These are phyloP conservation scores for Fregata magnificens DNA, from an alignment of 2,113 vertebrate genomes.

Conservation along the genomic window DNA sequence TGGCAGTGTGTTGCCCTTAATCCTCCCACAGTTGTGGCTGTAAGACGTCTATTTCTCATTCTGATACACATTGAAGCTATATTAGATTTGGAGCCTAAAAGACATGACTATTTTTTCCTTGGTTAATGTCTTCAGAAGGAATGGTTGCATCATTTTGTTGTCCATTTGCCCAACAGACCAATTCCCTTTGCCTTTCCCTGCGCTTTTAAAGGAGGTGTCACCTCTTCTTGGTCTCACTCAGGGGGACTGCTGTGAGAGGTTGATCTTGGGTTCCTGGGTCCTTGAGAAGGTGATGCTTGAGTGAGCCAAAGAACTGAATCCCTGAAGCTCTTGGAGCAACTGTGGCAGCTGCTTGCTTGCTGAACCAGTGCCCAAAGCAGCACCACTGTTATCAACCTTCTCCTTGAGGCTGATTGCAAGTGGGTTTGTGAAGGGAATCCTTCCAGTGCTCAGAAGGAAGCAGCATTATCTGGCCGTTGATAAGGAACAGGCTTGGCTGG, in stretches of 20 bases:
- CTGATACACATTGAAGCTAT: background rate
- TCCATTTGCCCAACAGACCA: background rate
- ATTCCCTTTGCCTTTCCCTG: background rate
- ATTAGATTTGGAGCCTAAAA: background rate
- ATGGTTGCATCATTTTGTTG: background rate
- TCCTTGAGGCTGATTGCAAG: background rate
- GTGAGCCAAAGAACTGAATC: background rate
- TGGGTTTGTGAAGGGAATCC: background rate
- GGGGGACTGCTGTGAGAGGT: background rate
- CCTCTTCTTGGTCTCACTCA: background rate
- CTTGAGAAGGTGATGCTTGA: background rate
- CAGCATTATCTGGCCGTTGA: background rate
- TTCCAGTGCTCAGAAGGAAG: background rate
- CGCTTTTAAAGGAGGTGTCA: background rate
- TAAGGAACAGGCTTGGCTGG: background rate
- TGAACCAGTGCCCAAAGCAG: constrained; percentile 29
- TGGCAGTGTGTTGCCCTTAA: background rate
- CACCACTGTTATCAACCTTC: background rate
- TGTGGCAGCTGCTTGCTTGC: background rate
- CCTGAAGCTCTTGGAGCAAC: background rate
- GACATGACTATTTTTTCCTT: background rate
- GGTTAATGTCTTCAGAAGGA: background rate
- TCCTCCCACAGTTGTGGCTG: background rate
- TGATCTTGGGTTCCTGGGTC: background rate
- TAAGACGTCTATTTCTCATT: background rate